A percentile compares a stretch with the other conserved stretches of the same genome.
These are phyloP conservation scores for Clarias batrachus DNA, from an alignment of 2,113 vertebrate genomes.

Conservation along the genomic window DNA sequence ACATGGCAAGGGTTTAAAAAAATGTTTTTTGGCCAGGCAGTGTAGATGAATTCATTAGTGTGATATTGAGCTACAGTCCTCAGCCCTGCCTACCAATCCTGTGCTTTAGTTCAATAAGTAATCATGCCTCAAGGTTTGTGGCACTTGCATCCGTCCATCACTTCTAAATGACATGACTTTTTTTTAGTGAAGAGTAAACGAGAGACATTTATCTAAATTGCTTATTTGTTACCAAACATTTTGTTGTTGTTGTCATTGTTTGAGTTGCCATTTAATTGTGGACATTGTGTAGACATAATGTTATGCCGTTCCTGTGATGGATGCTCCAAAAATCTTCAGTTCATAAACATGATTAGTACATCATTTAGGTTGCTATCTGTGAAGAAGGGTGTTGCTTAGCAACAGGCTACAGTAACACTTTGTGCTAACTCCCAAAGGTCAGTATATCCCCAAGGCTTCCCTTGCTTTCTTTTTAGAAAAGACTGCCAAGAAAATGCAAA, in stretches of 20 bases:
- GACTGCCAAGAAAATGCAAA: background rate
- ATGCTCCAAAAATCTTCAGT: background rate
- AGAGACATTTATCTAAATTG: slow-evolving; percentile 13
- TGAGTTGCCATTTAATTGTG: background rate
- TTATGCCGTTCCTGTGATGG: background rate
- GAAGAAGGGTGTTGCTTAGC: slow-evolving; percentile 18
- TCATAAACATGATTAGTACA: slow-evolving; percentile 17
- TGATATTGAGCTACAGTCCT: background rate
- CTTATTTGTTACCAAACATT: slow-evolving; percentile 48
- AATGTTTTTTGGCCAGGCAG: no score
- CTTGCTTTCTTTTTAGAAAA: background rate
- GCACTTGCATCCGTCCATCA: background rate
- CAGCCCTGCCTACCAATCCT: background rate
- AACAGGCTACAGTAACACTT: slow-evolving; percentile 23
- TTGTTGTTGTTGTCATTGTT: slow-evolving; percentile 35
- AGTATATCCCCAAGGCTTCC: background rate
- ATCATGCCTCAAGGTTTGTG: slow-evolving; percentile 7
- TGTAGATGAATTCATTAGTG: background rate
- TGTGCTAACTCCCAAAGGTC: background rate
- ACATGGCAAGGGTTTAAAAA: no score
- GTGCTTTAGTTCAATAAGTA: slow-evolving; percentile 13
- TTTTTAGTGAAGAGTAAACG: background rate
- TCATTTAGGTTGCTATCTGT: background rate
- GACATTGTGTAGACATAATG: background rate
- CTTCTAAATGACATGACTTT: slow-evolving; percentile 50